A percentile compares a stretch with the other conserved stretches of the same genome.
phyloP scores from a whole-genome alignment of 2,113 vertebrate genomes.

The Menura novaehollandiae region DNA sequence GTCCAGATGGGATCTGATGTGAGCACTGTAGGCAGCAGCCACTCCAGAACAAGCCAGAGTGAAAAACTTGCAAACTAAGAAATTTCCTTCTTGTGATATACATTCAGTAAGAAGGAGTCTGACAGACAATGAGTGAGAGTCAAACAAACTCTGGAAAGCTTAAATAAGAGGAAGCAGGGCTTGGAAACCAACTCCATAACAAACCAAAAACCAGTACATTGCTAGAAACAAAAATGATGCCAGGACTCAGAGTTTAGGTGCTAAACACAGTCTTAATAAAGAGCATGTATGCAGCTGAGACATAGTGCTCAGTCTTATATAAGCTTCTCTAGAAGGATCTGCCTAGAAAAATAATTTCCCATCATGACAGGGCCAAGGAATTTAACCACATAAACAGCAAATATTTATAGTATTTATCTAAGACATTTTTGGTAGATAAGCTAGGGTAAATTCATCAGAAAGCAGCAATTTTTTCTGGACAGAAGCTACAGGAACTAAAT shows the following conservation, averaged over 20 bases:
- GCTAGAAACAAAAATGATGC: neutral
- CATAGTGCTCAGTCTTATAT: rapidly evolving
- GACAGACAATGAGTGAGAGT: neutral
- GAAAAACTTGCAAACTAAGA: neutral
- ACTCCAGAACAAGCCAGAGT: neutral
- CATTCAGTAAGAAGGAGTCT: neutral
- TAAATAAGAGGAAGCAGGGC: neutral
- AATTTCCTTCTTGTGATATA: rapidly evolving
- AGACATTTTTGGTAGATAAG: neutral
- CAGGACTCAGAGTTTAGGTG: neutral
- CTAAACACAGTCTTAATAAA: neutral
- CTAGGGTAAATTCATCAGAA: neutral
- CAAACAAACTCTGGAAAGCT: neutral
- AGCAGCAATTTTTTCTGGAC: neutral
- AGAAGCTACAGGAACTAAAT: neutral
- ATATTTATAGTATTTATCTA: neutral
- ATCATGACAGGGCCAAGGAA: neutral
- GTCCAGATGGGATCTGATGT: neutral
- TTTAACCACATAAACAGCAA: neutral
- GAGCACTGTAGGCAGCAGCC: neutral
- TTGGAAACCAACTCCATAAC: neutral
- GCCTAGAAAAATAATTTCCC: neutral
- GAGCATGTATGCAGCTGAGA: neutral
- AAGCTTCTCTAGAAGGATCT: neutral
- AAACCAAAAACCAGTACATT: neutral